These are phyloP conservation scores for Cephus rjabovi DNA, from an alignment of 2,888 invertebrate species.

Conservation along the genomic window DNA sequence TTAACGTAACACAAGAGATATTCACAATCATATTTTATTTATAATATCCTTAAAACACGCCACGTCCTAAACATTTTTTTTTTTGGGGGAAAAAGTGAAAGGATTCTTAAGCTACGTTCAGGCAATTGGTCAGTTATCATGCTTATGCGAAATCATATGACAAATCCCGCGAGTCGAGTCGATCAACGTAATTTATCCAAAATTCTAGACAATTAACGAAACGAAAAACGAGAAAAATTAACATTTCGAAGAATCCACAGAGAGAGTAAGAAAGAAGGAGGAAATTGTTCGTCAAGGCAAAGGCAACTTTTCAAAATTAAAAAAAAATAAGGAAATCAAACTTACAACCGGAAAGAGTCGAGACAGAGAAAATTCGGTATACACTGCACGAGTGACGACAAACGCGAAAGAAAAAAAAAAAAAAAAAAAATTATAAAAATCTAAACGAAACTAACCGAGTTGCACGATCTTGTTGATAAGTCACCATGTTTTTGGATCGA, in stretches of 20 bases:
- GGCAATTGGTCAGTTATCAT: constrained; percentile 63
- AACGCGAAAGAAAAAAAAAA: constrained; percentile 22
- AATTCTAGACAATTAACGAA: not conserved
- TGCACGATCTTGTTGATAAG: constrained; percentile 58
- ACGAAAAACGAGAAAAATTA: constrained; percentile 10
- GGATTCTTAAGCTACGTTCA: constrained; percentile 58
- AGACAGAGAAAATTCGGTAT: constrained; percentile 22
- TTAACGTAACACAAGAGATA: constrained; percentile 75
- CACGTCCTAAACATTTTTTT: constrained; percentile 57
- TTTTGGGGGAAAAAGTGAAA: constrained; percentile 53
- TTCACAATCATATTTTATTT: constrained; percentile 76
- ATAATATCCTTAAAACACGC: constrained; percentile 71
- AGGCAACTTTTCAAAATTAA: constrained; percentile 39
- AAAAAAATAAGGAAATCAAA: not conserved
- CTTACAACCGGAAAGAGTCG: constrained; percentile 13
- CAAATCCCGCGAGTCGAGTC: constrained; percentile 18
- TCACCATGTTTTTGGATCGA: constrained; percentile 60
- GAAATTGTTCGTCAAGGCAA: constrained; percentile 31
- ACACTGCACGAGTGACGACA: constrained; percentile 15
- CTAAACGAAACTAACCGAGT: constrained; percentile 44
- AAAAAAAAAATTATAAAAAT: constrained; percentile 25
- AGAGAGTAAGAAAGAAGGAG: not conserved
- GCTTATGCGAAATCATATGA: constrained; percentile 43
- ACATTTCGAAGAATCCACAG: not conserved
- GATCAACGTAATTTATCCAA: constrained; percentile 13